Percentiles rank a stretch among this genome's conserved stretches.
These are phyloP conservation scores for Dysmachus trigonus DNA, from an alignment of 2,888 invertebrate genomes.

Conservation along the genomic window DNA sequence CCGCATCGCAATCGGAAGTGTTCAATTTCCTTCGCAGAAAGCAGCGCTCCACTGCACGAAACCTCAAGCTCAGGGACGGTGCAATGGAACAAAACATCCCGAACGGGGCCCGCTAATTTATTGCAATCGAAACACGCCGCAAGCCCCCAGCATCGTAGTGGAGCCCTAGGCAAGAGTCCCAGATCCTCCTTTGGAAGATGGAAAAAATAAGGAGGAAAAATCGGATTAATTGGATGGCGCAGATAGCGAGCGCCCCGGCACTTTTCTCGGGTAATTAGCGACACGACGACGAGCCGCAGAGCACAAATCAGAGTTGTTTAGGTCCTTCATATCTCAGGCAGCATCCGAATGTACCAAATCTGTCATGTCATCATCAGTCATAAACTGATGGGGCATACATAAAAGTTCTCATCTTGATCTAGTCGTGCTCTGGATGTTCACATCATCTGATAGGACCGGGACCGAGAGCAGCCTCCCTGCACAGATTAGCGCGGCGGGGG, in stretches of 20 bases:
- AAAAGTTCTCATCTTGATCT: slow-evolving; percentile 22
- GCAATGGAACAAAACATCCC: background rate
- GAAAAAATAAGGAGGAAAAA: background rate
- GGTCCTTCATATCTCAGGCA: slow-evolving; percentile 23
- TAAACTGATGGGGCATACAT: slow-evolving; percentile 2
- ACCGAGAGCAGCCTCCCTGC: background rate
- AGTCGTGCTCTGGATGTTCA: slow-evolving; percentile 10
- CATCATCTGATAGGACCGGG: background rate
- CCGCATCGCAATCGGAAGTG: background rate
- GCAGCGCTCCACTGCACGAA: background rate
- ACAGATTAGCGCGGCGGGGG: background rate
- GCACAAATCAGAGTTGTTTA: slow-evolving; percentile 24
- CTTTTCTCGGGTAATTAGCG: slow-evolving; percentile 8
- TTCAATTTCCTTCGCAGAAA: background rate
- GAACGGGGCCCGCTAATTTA: background rate
- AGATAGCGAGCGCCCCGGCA: background rate
- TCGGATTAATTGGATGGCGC: background rate
- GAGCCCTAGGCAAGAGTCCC: background rate
- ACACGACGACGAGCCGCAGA: background rate
- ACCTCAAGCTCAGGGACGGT: background rate
- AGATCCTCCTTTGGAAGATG: background rate
- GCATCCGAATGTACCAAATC: slow-evolving; percentile 31
- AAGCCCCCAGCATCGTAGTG: background rate
- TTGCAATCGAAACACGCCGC: background rate
- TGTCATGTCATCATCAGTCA: slow-evolving; percentile 41